A percentile compares a stretch with the other conserved stretches of the same genome.
Conservation (phyloP, 2,113 vertebrate species). For the Saccopteryx bilineata region DNA sequence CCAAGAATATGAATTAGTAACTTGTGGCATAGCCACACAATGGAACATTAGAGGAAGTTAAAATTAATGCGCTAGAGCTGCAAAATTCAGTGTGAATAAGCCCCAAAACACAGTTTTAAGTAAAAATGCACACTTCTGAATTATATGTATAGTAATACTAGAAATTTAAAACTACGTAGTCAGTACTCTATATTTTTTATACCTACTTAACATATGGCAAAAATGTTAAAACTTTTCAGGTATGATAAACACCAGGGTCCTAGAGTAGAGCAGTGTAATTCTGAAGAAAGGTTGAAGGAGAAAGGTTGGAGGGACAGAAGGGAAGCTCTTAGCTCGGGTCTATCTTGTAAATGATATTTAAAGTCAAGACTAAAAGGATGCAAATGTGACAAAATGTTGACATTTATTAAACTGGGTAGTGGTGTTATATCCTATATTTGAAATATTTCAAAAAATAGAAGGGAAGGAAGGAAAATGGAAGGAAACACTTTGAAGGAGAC, state of each 20-base stretch:
- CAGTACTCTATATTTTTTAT: not conserved
- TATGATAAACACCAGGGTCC: not conserved
- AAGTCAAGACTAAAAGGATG: not conserved
- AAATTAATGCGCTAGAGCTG: not conserved
- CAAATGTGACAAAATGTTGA: not conserved
- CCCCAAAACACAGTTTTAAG: not conserved
- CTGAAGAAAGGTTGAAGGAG: not conserved
- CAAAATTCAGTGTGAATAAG: not conserved
- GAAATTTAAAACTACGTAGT: not conserved
- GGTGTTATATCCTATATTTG: not conserved
- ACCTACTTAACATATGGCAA: not conserved
- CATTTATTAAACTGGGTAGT: not conserved
- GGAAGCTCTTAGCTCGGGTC: not conserved
- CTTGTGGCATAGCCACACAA: not conserved
- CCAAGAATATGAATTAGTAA: not conserved
- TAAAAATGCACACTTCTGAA: slow-evolving; percentile 21
- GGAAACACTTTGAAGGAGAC: not conserved
- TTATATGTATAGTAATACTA: not conserved
- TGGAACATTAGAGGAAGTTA: not conserved
- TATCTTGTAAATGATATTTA: not conserved
- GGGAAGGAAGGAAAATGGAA: not conserved
- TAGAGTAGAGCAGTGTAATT: not conserved
- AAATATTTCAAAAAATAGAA: slow-evolving; percentile 33
- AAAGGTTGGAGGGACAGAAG: not conserved
- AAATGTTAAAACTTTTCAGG: not conserved